These are phyloP conservation scores for Corythornis madagascariensis DNA, from an alignment of 2,113 vertebrate genomes.

Conservation along the genomic window DNA sequence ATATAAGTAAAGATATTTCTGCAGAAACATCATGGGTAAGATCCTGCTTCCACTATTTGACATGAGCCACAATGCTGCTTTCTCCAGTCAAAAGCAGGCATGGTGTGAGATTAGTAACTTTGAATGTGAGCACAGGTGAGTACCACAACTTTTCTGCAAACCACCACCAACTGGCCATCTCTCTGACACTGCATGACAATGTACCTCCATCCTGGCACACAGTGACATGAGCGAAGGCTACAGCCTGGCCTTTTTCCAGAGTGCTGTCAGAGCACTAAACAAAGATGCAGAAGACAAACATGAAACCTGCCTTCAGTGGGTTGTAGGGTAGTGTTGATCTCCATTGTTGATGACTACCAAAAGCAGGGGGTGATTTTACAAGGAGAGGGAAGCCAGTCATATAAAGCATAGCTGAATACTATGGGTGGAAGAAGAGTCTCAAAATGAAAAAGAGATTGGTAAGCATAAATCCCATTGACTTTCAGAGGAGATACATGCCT, in stretches of 20 bases:
- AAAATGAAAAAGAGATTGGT: background rate
- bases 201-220: background rate
- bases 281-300: background rate
- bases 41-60: background rate
- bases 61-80: background rate
- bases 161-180: background rate
- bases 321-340: background rate
- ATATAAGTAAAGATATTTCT: background rate
- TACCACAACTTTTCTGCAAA: background rate
- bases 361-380: background rate
- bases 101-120: background rate
- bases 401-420: background rate
- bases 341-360: background rate
- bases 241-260: background rate
- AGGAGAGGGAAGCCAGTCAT: background rate
- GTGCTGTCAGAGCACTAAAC: background rate
- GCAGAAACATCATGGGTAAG: background rate
- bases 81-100: background rate
- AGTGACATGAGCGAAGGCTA: background rate
- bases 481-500: background rate
- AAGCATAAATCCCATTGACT: background rate
- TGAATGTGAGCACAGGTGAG: background rate
- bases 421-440: background rate
- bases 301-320: background rate
- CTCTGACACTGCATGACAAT: background rate